Evolutionary conservation across 1,140 invertebrate species (phyloP).

Genomic region (Eueides isabella): DNA sequence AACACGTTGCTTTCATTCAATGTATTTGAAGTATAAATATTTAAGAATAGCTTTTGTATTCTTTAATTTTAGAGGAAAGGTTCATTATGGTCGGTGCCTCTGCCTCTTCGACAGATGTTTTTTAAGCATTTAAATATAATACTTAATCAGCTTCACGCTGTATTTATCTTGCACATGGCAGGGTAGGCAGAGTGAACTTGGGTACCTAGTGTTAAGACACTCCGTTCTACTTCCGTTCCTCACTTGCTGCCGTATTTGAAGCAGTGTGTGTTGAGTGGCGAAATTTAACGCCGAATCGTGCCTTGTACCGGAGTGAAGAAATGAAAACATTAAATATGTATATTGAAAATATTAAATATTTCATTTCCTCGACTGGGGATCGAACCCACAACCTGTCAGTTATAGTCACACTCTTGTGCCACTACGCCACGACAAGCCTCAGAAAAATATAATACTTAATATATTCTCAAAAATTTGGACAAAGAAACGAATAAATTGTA

Average conservation of each 20-base stretch:
- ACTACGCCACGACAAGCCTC: not conserved
- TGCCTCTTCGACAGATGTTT: no score
- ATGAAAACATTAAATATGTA: not conserved
- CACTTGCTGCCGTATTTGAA: not conserved
- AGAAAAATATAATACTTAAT: not conserved
- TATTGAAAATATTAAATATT: not conserved
- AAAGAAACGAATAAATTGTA: no score
- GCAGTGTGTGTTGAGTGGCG: not conserved
- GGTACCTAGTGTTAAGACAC: not conserved
- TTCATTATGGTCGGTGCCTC: no score
- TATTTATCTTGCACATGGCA: not conserved
- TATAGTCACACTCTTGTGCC: not conserved
- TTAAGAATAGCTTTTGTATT: not conserved
- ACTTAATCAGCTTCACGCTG: not conserved
- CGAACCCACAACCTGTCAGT: not conserved
- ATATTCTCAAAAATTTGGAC: no score
- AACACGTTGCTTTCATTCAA: constrained; percentile 4
- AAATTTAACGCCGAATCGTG: not conserved
- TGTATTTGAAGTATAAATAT: not conserved
- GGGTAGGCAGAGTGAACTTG: not conserved
- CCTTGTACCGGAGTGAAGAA: not conserved
- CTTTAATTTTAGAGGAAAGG: no score
- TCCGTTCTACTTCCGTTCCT: not conserved
- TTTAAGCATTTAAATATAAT: no score
- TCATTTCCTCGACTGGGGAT: not conserved